Percentiles rank a stretch among this genome's conserved stretches.
Conservation (phyloP, 1,140 invertebrate species). For the Laodelphax striatellus region DNA sequence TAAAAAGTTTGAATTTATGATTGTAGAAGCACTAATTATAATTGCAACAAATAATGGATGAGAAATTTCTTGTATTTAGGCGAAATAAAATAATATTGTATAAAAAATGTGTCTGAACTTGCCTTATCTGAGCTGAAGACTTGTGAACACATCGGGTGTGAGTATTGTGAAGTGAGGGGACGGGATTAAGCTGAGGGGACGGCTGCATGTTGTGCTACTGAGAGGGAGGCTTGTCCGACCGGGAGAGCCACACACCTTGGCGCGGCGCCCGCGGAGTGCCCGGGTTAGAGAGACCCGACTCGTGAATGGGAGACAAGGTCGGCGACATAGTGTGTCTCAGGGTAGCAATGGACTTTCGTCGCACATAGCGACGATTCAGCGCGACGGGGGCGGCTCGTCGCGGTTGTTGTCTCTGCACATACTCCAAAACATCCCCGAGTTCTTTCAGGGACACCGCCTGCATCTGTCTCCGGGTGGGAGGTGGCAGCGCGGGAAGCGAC, state of each 20-base stretch:
- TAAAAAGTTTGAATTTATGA: no score
- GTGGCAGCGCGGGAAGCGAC: conserved; percentile 34
- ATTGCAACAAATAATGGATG: no score
- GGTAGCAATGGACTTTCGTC: conserved; percentile 35
- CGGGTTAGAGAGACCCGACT: conserved; percentile 60
- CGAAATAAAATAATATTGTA: no score
- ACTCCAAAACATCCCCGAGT: conserved; percentile 35
- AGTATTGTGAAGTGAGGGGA: not conserved
- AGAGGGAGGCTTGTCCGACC: not conserved
- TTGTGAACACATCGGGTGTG: not conserved
- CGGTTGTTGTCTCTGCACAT: conserved; percentile 25
- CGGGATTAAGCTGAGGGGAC: not conserved
- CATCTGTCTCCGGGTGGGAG: conserved; percentile 35
- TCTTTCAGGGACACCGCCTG: conserved; percentile 32
- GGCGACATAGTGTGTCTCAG: conserved; percentile 38
- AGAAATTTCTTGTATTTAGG: no score
- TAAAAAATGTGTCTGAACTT: no score
- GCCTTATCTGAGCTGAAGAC: no score
- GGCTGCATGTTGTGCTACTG: not conserved
- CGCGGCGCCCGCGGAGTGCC: conserved; percentile 21
- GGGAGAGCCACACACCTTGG: conserved; percentile 10
- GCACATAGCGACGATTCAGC: conserved; percentile 19
- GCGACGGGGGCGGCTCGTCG: conserved; percentile 10
- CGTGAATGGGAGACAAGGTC: conserved; percentile 53
- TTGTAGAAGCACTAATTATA: no score